These are phyloP conservation scores for Galagoides demidoff DNA, from an alignment of 2,797 vertebrate species.

Conservation along the genomic window DNA sequence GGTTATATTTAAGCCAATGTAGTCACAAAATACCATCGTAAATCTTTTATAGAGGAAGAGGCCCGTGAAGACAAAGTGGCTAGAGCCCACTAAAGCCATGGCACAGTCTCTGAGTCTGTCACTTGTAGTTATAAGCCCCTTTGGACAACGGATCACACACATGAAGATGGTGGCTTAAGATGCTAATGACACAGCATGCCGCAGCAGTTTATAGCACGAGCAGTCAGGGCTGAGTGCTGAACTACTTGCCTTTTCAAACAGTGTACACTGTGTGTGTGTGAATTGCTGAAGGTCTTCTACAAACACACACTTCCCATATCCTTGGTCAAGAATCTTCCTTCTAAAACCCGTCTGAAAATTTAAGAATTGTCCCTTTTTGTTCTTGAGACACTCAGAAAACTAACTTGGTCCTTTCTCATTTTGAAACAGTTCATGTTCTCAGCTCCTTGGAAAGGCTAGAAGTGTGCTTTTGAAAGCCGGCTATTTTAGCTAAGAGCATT, in stretches of 20 bases:
- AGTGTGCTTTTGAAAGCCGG: constrained; percentile 57
- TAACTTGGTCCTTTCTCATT: constrained; percentile 68
- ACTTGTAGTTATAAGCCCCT: constrained; percentile 71
- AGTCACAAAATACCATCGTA: background rate
- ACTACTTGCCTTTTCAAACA: background rate
- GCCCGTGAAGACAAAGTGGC: background rate
- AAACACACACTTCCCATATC: background rate
- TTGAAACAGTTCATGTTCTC: constrained; percentile 62
- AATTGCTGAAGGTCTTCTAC: constrained; percentile 4
- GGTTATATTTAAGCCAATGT: constrained; percentile 45
- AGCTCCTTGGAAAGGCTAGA: constrained; percentile 57
- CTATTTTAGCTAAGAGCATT: constrained; percentile 72
- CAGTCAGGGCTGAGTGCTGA: background rate
- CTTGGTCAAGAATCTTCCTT: background rate
- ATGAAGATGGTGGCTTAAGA: constrained; percentile 26
- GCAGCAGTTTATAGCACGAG: background rate
- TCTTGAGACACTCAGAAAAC: constrained; percentile 37
- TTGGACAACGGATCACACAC: constrained; percentile 53
- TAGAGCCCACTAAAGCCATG: background rate
- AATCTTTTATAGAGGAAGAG: background rate
- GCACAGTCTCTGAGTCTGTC: constrained; percentile 38
- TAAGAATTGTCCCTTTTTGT: background rate
- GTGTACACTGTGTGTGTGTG: background rate
- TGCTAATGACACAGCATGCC: constrained; percentile 43
- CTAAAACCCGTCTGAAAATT: constrained; percentile 55